Conservation (phyloP, 2,888 invertebrate species). For the Osmoderma eremita region DNA sequence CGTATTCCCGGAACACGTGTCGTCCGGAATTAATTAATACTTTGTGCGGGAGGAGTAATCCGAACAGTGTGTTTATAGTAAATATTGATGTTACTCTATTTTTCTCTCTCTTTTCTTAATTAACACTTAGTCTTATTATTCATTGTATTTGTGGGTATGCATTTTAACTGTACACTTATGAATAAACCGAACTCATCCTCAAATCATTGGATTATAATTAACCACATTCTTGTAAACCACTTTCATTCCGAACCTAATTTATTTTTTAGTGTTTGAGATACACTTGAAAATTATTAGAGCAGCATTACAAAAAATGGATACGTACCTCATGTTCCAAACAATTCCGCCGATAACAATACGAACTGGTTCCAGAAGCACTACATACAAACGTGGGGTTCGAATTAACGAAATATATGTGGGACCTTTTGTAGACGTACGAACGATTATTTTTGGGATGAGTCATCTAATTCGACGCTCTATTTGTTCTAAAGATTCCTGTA, state of each 20-base stretch:
- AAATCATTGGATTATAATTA: conserved; percentile 2
- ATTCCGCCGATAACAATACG: conserved; percentile 10
- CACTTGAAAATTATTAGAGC: conserved; percentile 1
- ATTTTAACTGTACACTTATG: too few relatives aligned
- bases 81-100: too few relatives aligned
- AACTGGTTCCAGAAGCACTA: conserved; percentile 22
- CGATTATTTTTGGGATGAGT: conserved; percentile 7
- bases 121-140: too few relatives aligned
- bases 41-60: too few relatives aligned
- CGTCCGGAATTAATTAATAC: too few relatives aligned
- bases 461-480: conserved; percentile 22
- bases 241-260: conserved; percentile 13
- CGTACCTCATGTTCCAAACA: conserved; percentile 15
- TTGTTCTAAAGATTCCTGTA: conserved; percentile 6
- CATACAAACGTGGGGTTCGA: conserved; percentile 13
- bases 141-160: too few relatives aligned
- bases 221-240: conserved; percentile 2
- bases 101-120: too few relatives aligned
- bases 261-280: background rate
- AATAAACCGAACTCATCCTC: too few relatives aligned
- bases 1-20: too few relatives aligned
- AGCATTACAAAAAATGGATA: conserved; percentile 4
- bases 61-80: too few relatives aligned
- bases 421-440: conserved; percentile 6
- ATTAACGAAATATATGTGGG: conserved; percentile 13